phyloP scores from a whole-genome alignment of 1,140 invertebrate species.

The Temnothorax curvispinosus region DNA sequence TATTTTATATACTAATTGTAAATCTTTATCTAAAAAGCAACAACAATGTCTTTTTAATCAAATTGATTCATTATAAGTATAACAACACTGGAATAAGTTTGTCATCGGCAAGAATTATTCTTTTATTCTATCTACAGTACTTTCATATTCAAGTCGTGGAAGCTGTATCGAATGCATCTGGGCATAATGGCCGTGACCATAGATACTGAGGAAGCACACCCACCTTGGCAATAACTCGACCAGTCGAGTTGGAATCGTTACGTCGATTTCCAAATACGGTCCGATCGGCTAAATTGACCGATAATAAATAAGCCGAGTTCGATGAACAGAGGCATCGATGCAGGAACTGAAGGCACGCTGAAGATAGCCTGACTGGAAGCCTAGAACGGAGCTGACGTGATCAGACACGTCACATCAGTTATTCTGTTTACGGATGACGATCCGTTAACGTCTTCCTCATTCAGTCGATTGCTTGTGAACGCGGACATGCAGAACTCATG shows the following conservation, averaged over 20 bases:
- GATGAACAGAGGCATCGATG: background rate
- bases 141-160: background rate
- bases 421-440: conserved; percentile 39
- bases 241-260: conserved; percentile 16
- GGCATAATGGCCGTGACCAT: conserved; percentile 56
- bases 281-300: conserved; percentile 1
- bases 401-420: background rate
- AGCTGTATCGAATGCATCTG: conserved; percentile 22
- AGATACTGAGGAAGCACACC: conserved; percentile 23
- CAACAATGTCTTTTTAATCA: background rate
- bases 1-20: background rate
- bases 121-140: background rate
- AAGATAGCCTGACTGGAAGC: background rate
- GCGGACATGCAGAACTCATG: background rate
- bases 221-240: conserved; percentile 55
- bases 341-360: background rate
- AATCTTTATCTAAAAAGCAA: background rate
- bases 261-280: conserved; percentile 32
- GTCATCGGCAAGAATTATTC: background rate
- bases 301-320: conserved; percentile 11
- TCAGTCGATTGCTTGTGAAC: background rate
- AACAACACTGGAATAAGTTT: background rate
- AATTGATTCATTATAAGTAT: background rate
- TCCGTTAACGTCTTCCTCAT: conserved; percentile 29
- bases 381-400: background rate